Evolutionary conservation across 2,113 vertebrate species (phyloP).

Genomic region (Chaetodon auriga): DNA sequence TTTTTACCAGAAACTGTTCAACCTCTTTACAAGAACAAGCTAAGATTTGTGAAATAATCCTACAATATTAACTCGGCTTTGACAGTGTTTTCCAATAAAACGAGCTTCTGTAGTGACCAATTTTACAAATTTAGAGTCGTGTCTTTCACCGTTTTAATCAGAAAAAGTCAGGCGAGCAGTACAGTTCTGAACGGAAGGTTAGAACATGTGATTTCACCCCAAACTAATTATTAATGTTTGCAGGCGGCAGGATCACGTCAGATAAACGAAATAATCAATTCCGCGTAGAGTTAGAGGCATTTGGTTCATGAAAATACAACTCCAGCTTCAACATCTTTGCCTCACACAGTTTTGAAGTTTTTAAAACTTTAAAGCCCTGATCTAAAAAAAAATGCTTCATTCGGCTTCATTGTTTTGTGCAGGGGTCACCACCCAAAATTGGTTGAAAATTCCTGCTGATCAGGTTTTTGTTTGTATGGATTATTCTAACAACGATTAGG

Average conservation of each 20-base stretch:
- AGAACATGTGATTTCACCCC: not conserved
- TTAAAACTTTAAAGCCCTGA: not conserved
- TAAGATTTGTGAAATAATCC: not conserved
- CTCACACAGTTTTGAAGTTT: not conserved
- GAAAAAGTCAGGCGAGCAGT: not conserved
- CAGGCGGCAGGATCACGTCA: not conserved
- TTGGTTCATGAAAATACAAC: not conserved
- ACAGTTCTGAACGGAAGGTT: not conserved
- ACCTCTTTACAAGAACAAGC: not conserved
- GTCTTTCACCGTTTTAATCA: not conserved
- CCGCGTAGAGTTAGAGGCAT: not conserved
- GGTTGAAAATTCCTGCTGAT: not conserved
- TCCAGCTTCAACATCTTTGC: not conserved
- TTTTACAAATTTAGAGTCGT: not conserved
- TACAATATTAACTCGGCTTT: not conserved
- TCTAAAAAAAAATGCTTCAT: not conserved
- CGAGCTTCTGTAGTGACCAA: not conserved
- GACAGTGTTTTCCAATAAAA: not conserved
- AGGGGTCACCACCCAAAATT: too few species aligned
- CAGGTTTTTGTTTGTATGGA: not conserved
- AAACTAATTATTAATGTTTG: not conserved
- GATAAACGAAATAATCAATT: conserved; percentile 13
- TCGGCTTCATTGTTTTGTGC: not conserved
- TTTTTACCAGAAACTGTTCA: not conserved
- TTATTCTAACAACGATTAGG: not conserved